Percentiles rank a stretch among this genome's conserved stretches.
Evolutionary conservation across 2,888 invertebrate species (phyloP).

Genomic region (Morpho deidamia): DNA sequence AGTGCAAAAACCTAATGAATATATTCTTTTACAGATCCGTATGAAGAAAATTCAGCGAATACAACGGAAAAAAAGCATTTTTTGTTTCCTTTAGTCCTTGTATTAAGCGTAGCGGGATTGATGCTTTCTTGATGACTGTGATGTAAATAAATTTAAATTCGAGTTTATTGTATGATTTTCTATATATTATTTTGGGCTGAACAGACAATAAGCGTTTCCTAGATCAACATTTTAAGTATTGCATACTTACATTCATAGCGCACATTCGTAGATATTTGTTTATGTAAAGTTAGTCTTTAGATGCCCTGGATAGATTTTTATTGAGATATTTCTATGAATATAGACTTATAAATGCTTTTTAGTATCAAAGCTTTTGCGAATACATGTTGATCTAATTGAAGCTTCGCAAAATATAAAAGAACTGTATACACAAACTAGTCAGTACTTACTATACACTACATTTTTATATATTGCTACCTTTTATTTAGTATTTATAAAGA

Average conservation of each 20-base stretch:
- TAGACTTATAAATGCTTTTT: constrained; percentile 1
- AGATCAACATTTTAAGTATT: constrained; percentile 12
- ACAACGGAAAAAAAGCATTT: constrained; percentile 32
- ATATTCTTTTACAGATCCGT: constrained; percentile 49
- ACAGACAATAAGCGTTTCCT: constrained; percentile 49
- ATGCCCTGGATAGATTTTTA: too few relatives aligned
- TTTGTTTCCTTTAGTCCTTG: constrained; percentile 33
- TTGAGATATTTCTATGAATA: not conserved
- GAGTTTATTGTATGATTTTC: constrained; percentile 17
- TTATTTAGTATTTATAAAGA: too few relatives aligned
- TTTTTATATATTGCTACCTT: too few relatives aligned
- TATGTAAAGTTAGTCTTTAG: not conserved
- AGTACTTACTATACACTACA: not conserved
- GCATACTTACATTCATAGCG: not conserved
- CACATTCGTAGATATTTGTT: constrained; percentile 4
- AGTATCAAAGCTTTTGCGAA: constrained; percentile 1
- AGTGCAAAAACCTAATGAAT: constrained; percentile 1
- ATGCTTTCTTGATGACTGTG: constrained; percentile 45
- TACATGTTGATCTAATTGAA: constrained; percentile 14
- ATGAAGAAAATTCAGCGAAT: constrained; percentile 47
- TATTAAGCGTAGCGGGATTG: constrained; percentile 35
- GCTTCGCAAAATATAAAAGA: constrained; percentile 6
- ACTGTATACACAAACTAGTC: constrained; percentile 7
- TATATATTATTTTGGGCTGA: constrained; percentile 37
- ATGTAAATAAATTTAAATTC: constrained; percentile 19